These are phyloP conservation scores for Magallana gigas DNA, from an alignment of 1,140 invertebrate species.

Conservation along the genomic window DNA sequence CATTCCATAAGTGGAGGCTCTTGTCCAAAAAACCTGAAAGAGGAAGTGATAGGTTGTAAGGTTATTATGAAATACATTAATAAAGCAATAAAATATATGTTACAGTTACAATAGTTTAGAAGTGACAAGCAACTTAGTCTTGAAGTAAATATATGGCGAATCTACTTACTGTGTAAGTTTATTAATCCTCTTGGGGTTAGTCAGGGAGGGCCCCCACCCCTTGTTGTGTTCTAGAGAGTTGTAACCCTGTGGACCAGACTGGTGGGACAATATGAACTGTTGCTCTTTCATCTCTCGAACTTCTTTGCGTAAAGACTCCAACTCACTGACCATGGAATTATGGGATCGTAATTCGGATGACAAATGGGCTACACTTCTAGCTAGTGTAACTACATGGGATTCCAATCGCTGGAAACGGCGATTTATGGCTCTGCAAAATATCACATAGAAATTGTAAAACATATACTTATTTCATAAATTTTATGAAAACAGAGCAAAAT, in stretches of 20 bases:
- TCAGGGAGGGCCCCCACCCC: constrained; percentile 80
- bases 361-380: constrained; percentile 93
- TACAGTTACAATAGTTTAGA: too few relatives aligned
- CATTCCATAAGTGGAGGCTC: constrained; percentile 93
- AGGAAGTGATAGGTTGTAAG: not conserved
- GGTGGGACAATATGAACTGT: constrained; percentile 46
- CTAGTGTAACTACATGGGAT: constrained; percentile 94
- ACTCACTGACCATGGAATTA: constrained; percentile 92
- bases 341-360: constrained; percentile 95
- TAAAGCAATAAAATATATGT: too few relatives aligned
- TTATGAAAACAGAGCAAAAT: too few relatives aligned
- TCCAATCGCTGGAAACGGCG: constrained; percentile 93
- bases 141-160: not conserved
- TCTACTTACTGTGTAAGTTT: constrained; percentile 79
- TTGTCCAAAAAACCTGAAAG: constrained; percentile 93
- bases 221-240: constrained; percentile 70
- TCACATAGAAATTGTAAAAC: too few relatives aligned
- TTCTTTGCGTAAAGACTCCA: constrained; percentile 92
- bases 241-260: constrained; percentile 37
- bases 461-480: too few relatives aligned
- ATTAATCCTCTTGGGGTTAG: constrained; percentile 86
- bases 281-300: constrained; percentile 87
- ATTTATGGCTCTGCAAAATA: constrained; percentile 81
- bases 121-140: too few relatives aligned
- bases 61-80: too few relatives aligned